Conservation (phyloP, 2,797 vertebrate genomes). For the Etheostoma perlongum region DNA sequence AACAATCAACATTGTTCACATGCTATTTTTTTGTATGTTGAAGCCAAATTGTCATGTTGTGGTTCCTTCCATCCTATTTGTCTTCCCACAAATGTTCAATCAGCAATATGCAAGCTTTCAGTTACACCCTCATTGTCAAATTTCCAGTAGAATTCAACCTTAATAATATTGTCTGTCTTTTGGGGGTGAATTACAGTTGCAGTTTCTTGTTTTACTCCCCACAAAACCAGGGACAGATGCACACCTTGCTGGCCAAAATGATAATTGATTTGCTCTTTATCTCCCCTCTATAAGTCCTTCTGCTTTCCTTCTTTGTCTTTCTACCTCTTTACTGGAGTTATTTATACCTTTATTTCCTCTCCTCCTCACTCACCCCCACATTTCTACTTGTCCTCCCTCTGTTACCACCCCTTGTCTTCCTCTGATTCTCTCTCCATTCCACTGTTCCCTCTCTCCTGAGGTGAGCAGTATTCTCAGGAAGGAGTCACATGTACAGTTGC, state of each 20-base stretch:
- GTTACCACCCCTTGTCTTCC: not conserved
- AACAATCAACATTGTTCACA: not conserved
- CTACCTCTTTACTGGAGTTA: slow-evolving; percentile 53
- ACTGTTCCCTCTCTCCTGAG: slow-evolving; percentile 59
- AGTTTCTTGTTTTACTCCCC: not conserved
- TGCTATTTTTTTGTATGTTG: slow-evolving; percentile 32
- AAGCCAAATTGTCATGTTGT: slow-evolving; percentile 18
- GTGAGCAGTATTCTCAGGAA: slow-evolving; percentile 75
- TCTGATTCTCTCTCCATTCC: slow-evolving; percentile 52
- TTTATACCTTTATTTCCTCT: slow-evolving; percentile 42
- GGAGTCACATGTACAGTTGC: slow-evolving; percentile 79
- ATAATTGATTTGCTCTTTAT: not conserved
- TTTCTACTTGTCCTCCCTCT: not conserved
- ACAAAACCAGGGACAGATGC: not conserved
- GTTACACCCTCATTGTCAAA: not conserved
- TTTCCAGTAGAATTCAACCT: not conserved
- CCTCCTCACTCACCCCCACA: not conserved
- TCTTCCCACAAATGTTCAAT: slow-evolving; percentile 10
- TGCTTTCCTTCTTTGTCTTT: slow-evolving; percentile 18
- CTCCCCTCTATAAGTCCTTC: slow-evolving; percentile 1
- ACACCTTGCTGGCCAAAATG: not conserved
- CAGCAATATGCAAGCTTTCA: not conserved
- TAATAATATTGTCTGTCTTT: not conserved
- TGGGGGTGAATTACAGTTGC: not conserved
- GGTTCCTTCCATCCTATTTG: not conserved